Conservation (phyloP, 2,888 invertebrate species). For the Bellardia bayeri region DNA sequence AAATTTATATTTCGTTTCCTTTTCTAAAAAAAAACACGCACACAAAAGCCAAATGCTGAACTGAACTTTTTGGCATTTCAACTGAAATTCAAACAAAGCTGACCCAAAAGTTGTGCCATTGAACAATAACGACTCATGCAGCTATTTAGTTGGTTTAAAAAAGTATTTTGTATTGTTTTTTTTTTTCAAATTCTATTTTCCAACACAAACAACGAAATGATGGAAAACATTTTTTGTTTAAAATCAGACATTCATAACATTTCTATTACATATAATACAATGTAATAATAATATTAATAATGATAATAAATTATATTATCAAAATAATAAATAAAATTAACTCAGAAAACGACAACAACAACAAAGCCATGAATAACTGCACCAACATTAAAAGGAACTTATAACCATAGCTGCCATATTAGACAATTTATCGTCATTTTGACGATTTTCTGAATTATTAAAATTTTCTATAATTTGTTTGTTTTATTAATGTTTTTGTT, state of each 20-base stretch:
- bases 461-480: too few relatives aligned
- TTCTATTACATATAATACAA: constrained; percentile 21
- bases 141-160: not conserved
- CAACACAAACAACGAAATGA: not conserved
- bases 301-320: constrained; percentile 32
- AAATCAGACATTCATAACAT: not conserved
- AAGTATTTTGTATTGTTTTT: not conserved
- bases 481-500: too few relatives aligned
- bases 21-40: not conserved
- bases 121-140: constrained; percentile 13
- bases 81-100: constrained; percentile 10
- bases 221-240: not conserved
- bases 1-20: not conserved
- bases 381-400: constrained; percentile 3
- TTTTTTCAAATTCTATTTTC: not conserved
- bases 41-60: constrained; percentile 5
- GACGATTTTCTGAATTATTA: too few relatives aligned
- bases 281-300: not conserved
- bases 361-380: not conserved
- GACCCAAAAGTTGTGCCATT: constrained; percentile 13
- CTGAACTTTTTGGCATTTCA: constrained; percentile 19
- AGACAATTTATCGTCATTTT: too few relatives aligned
- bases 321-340: constrained; percentile 36
- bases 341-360: not conserved
- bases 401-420: not conserved